Base-by-base conservation (phyloP, 2,888 invertebrate genomes). In the Andrena trimmerana region DNA sequence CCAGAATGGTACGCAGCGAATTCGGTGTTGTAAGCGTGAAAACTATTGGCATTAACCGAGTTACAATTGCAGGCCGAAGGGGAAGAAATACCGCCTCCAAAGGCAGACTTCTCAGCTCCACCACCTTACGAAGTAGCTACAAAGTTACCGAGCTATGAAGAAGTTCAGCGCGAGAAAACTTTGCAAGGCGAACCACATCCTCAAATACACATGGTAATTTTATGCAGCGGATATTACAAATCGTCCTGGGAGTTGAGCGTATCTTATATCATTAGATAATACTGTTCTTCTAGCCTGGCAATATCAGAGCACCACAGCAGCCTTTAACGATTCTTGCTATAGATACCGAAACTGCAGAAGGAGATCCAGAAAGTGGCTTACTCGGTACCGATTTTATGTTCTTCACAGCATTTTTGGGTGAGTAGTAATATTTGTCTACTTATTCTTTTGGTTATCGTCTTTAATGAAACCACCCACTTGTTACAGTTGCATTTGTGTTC, bases 361-460 rank as follows among this genome's bases (percentile, higher is more conserved):
- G 96, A 69, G 97, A 97, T 92, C 96, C 96, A 8, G 97, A 98
- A 92, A 97, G 97, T 91, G 97, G 97, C 90, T 95, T 98, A 78
- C 96, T 98, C 67, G 98, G 98, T 84, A 98, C 98, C 42, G 98
- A 98, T 93, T 97, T 98, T 91, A 98, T 98, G 97, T 98, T 98
- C 94, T 96, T 98, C 88, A 97, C 97, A 83, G 98, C 98, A 57
- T 98, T 98, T 94, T 96, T 98, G 92, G 97, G 97, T 97, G 95
- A 95, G 94, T 88, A 27, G 48, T 50, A 31, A 16, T n/a, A 71
- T 70, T 24, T 52, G n/a, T 65, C 74, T 76, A 42, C 10, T 4
- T 24, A 4, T 36, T 16, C 60, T 4, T 29, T 27, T 27, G 36
- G 13, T 2, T 48, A 31, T 52, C 7, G 29, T 63, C 31, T 73